Evolutionary conservation across 2,113 vertebrate genomes (phyloP).

Genomic region (Sinocyclocheilus maitianheensis): DNA sequence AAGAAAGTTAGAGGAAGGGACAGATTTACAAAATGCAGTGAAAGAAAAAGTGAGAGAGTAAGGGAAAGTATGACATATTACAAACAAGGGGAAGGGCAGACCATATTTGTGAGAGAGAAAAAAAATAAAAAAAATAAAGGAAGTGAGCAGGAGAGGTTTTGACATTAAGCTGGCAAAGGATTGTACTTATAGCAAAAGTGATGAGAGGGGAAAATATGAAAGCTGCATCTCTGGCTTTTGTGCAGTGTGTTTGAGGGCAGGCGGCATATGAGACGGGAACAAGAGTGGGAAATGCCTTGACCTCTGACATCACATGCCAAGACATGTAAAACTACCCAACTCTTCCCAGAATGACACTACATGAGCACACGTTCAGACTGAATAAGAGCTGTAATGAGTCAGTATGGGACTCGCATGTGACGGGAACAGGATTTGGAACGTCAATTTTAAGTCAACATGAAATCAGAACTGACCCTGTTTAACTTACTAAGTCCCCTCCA

Average conservation of each 20-base stretch:
- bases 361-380: background rate
- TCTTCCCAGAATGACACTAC: background rate
- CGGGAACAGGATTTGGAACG: background rate
- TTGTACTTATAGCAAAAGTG: background rate
- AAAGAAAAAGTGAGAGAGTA: background rate
- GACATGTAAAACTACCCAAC: conserved; percentile 13
- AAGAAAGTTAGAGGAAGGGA: background rate
- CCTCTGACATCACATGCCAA: background rate
- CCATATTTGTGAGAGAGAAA: background rate
- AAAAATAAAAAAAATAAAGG: background rate
- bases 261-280: background rate
- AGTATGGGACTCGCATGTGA: background rate
- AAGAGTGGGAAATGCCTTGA: conserved; percentile 4
- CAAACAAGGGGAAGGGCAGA: background rate
- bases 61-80: background rate
- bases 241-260: background rate
- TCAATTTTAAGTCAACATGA: background rate
- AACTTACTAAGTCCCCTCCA: no score
- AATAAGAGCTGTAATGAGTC: background rate
- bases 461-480: background rate
- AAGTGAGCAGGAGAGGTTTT: background rate
- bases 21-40: background rate
- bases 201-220: conserved; percentile 4
- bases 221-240: background rate
- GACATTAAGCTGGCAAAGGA: background rate